Conservation (phyloP, 2,797 vertebrate species). For the Eulemur mongoz region DNA sequence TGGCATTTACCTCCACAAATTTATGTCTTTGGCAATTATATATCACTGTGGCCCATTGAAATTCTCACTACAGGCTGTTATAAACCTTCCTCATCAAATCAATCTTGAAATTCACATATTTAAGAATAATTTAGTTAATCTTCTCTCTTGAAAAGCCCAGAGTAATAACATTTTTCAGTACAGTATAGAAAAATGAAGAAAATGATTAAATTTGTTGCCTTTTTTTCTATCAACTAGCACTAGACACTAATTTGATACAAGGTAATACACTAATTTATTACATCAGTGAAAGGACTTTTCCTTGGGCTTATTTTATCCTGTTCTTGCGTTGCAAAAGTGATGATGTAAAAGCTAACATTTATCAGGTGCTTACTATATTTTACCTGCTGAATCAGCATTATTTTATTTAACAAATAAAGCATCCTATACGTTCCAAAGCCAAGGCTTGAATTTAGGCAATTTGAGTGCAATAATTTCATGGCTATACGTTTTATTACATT, state of each 20-base stretch:
- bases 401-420: slow-evolving; percentile 12
- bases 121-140: background rate
- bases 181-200: background rate
- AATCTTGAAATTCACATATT: background rate
- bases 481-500: background rate
- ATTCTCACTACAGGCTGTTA: background rate
- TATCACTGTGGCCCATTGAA: background rate
- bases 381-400: background rate
- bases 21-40: background rate
- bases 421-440: background rate
- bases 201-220: background rate
- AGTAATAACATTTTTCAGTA: background rate
- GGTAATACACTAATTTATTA: background rate
- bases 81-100: background rate
- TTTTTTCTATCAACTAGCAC: background rate
- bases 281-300: background rate
- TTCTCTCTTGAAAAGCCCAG: background rate
- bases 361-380: background rate
- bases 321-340: background rate
- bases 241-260: background rate
- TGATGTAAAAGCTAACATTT: background rate
- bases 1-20: background rate
- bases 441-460: background rate
- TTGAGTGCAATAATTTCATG: background rate
- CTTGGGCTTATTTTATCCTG: background rate